Conservation (phyloP, 2,888 invertebrate genomes). For the Fissipunctia ypsillon region DNA sequence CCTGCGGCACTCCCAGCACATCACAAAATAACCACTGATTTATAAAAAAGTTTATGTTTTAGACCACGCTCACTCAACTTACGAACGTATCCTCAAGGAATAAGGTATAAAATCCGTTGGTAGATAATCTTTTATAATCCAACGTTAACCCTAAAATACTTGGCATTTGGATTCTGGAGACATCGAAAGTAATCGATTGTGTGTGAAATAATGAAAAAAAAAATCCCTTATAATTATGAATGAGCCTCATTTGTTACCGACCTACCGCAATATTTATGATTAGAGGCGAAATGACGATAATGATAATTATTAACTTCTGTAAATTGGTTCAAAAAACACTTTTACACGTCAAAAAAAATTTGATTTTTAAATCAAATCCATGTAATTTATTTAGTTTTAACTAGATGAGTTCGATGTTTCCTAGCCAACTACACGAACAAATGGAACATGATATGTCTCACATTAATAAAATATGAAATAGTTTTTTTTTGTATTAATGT, state of each 20-base stretch:
- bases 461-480: neutral
- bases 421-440: neutral
- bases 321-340: neutral
- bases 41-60: constrained; percentile 68
- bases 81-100: constrained; percentile 8
- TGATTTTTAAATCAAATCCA: neutral
- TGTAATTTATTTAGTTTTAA: no score
- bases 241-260: neutral
- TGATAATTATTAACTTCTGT: neutral
- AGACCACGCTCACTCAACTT: constrained; percentile 33
- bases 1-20: constrained; percentile 74
- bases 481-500: neutral
- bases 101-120: constrained; percentile 28
- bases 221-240: constrained; percentile 31
- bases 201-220: constrained; percentile 53
- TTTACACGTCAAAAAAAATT: neutral
- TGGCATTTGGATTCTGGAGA: constrained; percentile 47
- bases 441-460: neutral
- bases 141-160: constrained; percentile 49
- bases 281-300: neutral
- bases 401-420: neutral
- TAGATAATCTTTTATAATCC: constrained; percentile 29
- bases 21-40: constrained; percentile 76
- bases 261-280: constrained; percentile 17
- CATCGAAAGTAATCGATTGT: constrained; percentile 51